Evolutionary conservation across 2,113 vertebrate species (phyloP).

Genomic region (Protobothrops mucrosquamatus): DNA sequence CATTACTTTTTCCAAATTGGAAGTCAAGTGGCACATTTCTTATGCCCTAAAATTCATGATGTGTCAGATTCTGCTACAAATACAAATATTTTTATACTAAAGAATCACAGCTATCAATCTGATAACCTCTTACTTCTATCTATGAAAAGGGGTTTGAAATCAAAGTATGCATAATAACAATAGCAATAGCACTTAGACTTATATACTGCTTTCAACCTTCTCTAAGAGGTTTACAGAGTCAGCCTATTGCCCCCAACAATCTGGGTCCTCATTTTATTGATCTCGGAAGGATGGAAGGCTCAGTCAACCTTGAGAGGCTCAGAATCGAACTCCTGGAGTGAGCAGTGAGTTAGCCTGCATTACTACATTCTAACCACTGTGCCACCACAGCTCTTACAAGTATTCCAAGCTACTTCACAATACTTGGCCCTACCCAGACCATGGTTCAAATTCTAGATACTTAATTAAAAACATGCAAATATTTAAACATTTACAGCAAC

Average conservation of each 20-base stretch:
- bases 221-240: too few relatives aligned
- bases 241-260: too few relatives aligned
- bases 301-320: too few relatives aligned
- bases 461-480: background rate
- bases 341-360: too few relatives aligned
- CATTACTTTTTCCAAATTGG: background rate
- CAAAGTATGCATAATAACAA: too few relatives aligned
- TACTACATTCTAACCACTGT: too few relatives aligned
- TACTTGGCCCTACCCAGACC: background rate
- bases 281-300: too few relatives aligned
- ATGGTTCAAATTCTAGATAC: background rate
- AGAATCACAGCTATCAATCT: background rate
- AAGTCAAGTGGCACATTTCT: background rate
- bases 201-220: too few relatives aligned
- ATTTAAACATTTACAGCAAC: background rate
- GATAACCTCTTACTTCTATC: background rate
- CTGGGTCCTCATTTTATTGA: too few relatives aligned
- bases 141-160: background rate
- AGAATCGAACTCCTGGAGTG: too few relatives aligned
- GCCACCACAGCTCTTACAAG: too few relatives aligned
- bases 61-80: background rate
- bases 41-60: background rate
- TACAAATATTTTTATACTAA: background rate
- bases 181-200: too few relatives aligned
- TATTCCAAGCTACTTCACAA: background rate